phyloP scores from a whole-genome alignment of 2,113 vertebrate species.

The Poeciliopsis occidentalis region DNA sequence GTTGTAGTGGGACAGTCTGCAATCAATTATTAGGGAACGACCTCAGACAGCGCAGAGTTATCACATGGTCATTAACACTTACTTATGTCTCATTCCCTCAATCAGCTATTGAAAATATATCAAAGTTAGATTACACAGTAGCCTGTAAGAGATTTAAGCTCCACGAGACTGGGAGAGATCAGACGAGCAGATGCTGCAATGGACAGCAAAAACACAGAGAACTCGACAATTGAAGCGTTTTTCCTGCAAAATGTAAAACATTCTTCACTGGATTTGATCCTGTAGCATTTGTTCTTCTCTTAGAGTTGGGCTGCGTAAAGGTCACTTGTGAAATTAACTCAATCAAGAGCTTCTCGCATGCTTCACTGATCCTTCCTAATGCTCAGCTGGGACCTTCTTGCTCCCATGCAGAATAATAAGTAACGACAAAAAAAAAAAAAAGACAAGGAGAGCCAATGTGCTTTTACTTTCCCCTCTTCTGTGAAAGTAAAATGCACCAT shows the following conservation, averaged over 20 bases:
- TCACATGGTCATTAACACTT: too few species aligned
- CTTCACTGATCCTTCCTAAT: too few species aligned
- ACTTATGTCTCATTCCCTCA: too few species aligned
- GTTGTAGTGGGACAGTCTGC: neutral
- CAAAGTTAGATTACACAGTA: too few species aligned
- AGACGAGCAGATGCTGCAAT: neutral
- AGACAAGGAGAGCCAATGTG: neutral
- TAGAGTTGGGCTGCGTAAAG: constrained; percentile 40
- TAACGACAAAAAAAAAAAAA: constrained; percentile 25
- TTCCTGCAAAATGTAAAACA: too few species aligned
- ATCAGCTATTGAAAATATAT: too few species aligned
- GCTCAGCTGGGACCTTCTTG: constrained; percentile 28
- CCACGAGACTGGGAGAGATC: neutral
- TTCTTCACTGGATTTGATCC: neutral
- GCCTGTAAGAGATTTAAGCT: too few species aligned
- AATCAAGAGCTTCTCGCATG: too few species aligned
- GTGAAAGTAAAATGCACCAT: neutral
- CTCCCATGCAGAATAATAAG: constrained; percentile 31
- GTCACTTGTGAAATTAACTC: constrained; percentile 62
- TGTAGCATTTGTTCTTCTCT: neutral
- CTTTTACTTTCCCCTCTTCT: neutral
- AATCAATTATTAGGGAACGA: constrained; percentile 31
- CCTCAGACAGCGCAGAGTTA: too few species aligned
- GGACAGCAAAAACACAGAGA: constrained; percentile 13
- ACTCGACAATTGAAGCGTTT: neutral